phyloP scores from a whole-genome alignment of 2,113 vertebrate species.

The Oplegnathus fasciatus region DNA sequence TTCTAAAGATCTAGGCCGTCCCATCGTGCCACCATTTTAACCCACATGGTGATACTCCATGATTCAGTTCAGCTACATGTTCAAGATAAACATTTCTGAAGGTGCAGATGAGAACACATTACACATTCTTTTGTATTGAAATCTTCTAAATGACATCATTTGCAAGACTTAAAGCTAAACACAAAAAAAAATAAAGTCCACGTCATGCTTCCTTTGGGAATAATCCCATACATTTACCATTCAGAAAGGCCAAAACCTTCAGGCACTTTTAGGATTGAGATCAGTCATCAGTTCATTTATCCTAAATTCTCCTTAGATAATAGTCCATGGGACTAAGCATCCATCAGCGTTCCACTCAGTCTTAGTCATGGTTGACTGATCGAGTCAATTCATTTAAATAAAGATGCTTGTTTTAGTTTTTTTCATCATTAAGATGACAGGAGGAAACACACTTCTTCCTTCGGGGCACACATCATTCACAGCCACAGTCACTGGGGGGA shows the following conservation, averaged over 20 bases:
- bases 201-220: conserved; percentile 66
- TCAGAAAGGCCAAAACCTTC: conserved; percentile 77
- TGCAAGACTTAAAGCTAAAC: conserved; percentile 69
- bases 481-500: conserved; percentile 40
- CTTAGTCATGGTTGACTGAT: conserved; percentile 53
- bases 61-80: conserved; percentile 54
- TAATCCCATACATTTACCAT: conserved; percentile 68
- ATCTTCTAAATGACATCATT: conserved; percentile 59
- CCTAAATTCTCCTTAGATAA: conserved; percentile 58
- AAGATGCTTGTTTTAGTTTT: conserved; percentile 42
- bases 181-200: conserved; percentile 60
- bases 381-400: conserved; percentile 57
- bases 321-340: conserved; percentile 87
- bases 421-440: conserved; percentile 26
- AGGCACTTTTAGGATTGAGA: conserved; percentile 86
- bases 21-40: neutral
- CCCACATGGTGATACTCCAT: neutral
- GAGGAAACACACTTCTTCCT: conserved; percentile 42
- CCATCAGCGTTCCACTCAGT: conserved; percentile 60
- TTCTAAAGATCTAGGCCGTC: neutral
- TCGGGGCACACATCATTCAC: conserved; percentile 34
- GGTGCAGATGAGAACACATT: conserved; percentile 67
- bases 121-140: conserved; percentile 63
- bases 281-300: conserved; percentile 70
- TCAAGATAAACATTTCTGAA: conserved; percentile 56